Percentiles rank a stretch among this genome's conserved stretches.
phyloP scores from a whole-genome alignment of 2,113 vertebrate species.

The Egretta garzetta region DNA sequence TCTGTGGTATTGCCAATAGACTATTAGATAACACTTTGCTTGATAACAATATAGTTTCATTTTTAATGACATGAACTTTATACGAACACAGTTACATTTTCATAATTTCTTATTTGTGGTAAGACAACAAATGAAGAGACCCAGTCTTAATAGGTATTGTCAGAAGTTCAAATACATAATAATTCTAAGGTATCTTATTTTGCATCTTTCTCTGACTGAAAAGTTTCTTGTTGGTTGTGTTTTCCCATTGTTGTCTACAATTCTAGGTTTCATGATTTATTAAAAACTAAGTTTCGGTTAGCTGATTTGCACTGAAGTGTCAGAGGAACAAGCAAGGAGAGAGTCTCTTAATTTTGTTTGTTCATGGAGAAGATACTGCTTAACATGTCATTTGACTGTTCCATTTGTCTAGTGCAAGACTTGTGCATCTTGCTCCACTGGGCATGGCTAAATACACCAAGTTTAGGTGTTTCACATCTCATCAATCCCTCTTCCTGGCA shows the following conservation, averaged over 20 bases:
- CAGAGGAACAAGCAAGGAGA: neutral
- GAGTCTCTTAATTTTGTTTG: neutral
- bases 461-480: neutral
- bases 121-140: neutral
- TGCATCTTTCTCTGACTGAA: neutral
- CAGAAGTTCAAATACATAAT: neutral
- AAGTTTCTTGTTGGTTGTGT: neutral
- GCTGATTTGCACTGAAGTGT: neutral
- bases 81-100: neutral
- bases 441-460: neutral
- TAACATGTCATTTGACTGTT: neutral
- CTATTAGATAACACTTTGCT: neutral
- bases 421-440: neutral
- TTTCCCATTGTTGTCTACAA: neutral
- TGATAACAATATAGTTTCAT: neutral
- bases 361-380: neutral
- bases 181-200: neutral
- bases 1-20: neutral
- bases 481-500: neutral
- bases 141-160: neutral
- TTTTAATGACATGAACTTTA: neutral
- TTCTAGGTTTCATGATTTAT: neutral
- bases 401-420: neutral
- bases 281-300: neutral
- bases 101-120: neutral